Conservation (phyloP, 1,140 invertebrate species). For the Drosophila willistoni region DNA sequence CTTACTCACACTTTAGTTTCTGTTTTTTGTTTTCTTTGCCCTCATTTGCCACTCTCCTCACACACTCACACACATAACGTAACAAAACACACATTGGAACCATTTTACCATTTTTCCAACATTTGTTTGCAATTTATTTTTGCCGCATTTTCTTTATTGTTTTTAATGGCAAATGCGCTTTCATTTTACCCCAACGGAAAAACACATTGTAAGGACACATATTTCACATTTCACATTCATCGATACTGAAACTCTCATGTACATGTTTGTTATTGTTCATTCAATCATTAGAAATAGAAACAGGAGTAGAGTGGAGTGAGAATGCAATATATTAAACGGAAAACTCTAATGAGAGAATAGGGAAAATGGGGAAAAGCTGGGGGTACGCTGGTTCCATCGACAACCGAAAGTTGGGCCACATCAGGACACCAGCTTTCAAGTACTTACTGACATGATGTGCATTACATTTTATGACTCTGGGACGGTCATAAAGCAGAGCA, state of each 20-base stretch:
- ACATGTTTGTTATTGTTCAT: constrained; percentile 5
- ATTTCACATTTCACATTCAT: constrained; percentile 10
- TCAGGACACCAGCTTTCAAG: constrained; percentile 51
- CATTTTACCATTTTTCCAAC: constrained; percentile 8
- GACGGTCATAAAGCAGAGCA: constrained; percentile 69
- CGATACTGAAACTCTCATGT: not conserved
- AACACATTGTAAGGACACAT: constrained; percentile 34
- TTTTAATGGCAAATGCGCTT: constrained; percentile 50
- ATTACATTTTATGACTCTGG: constrained; percentile 73
- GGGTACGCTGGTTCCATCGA: not conserved
- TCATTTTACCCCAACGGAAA: constrained; percentile 32
- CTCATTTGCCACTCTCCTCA: not conserved
- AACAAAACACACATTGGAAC: not conserved
- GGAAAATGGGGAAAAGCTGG: too few relatives aligned
- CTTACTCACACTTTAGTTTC: constrained; percentile 18
- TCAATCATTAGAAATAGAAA: not conserved
- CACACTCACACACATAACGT: not conserved
- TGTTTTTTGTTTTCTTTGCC: constrained; percentile 9
- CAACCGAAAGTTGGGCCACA: constrained; percentile 38
- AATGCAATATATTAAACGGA: constrained; percentile 12
- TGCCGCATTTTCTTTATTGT: constrained; percentile 61
- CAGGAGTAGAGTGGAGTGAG: not conserved
- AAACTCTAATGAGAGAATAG: not conserved
- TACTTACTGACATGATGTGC: constrained; percentile 71
- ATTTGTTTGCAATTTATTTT: constrained; percentile 53